Evolutionary conservation across 2,888 invertebrate genomes (phyloP), one percentile per base, ranked within the genome.

Genomic region (Silvanus unidentatus): DNA sequence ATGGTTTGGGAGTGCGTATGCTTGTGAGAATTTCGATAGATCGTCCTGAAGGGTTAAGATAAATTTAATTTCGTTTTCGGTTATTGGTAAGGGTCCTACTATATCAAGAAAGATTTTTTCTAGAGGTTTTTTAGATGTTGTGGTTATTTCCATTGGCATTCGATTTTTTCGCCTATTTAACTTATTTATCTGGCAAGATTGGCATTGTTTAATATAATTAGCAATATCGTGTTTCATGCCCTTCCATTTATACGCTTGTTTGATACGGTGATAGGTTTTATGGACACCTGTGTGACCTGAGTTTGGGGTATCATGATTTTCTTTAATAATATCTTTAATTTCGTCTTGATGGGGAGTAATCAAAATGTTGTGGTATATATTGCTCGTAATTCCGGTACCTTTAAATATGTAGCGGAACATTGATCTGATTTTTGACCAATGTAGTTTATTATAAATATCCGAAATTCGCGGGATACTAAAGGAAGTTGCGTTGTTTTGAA

Each of bases 21-120:
- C 65, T 45, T 56, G 51, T 9, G 60, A 59, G 47, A 54, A 68
- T 59, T 68, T 66, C 0, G 65, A 62, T n/a, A 65, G 43, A 45
- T 66, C 63, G 40, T 68, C 64, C 54, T 65, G 63, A 4, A 64
- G 15, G 0, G 67, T 67, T n/a, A 69, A 39, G 16, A 69, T 60
- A 41, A 53, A 69, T 53, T 54, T 55, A 44, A 66, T 65, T 12
- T 59, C 62, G 6, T 47, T 36, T 43, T 57, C 50, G 0, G 65
- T 61, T 38, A 57, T 28, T 2, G 60, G 52, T 43, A 68, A 43
- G 1, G 64, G 65, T 9, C 62, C 64, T 22, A 66, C 64, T 2
- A 68, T 58, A 37, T 68, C 66, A 9, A 67, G 12, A 2, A 57
- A 49, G 5, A 65, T 44, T 49, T 50, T 50, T 49, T 64, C 54